Base-by-base conservation (phyloP, 2,113 vertebrate species). In the Trematocara macrostoma region DNA sequence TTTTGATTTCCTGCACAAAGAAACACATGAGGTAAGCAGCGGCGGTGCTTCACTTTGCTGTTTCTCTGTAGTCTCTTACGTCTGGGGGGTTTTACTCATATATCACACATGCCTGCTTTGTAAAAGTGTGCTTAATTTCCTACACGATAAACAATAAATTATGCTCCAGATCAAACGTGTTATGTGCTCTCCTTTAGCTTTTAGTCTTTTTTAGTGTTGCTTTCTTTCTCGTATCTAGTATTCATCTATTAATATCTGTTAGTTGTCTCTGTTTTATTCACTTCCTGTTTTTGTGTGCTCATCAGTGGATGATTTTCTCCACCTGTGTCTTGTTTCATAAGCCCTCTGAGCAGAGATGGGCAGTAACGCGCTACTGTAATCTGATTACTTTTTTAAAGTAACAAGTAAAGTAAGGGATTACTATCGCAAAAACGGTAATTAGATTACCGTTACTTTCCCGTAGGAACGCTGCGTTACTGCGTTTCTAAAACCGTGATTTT, bases 61-160 rank as follows among this genome's bases (percentile, higher is more conserved):
- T 3, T 6, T 0, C 14, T 45, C 42, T 74, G 23, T 2, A 47
- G 14, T 18, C 23, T 7, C 15, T 31, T 74, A 47, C 6, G 4
- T 76, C 45, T 11, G 42, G 26, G 42, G 0, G 2, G 1, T 29
- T 10, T 49, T 0, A 12, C 79, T 81, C 16, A 49, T 16, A 80
- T 11, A 16, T 49, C 47, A 34, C 56, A 49, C 42, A 53, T 52
- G 51, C 42, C 49, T 18, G 69, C 69, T 49, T 49, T 76, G 20
- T 31, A 11, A 1, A 76, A 18, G 42, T 49, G 23, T 5, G 29
- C 15, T 12, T n/a, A 51, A 1, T 29, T 11, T 31, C 9, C 4
- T 18, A 18, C 26, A 76, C 11, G 10, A 49, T 31, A 31, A 49
- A 31, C 69, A 76, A 76, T 49, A 76, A 76, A 76, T 51, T 31